Base-by-base conservation (phyloP, 2,888 invertebrate genomes). In the Tipula helvola region DNA sequence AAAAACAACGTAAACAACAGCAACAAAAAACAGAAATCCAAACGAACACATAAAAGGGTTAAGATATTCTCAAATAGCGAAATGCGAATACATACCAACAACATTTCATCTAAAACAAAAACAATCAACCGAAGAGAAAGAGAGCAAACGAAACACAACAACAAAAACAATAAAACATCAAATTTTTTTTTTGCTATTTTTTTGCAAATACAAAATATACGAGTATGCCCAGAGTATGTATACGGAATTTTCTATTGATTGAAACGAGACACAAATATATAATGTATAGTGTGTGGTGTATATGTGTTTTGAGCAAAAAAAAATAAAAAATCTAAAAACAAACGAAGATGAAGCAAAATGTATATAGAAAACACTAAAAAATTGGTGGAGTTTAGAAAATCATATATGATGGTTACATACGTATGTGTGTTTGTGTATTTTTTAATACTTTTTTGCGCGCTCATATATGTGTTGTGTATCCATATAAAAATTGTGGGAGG, bases 341-440 rank as follows among this genome's bases (percentile, higher is more conserved):
- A 71, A 71, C 28, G 28, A 71, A 57, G 28, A 71, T 71, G 71
- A 28, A 71, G 10, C 71, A 28, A 39, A 52, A 52, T 28, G 18
- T 28, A 71, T 12, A 71, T 28, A 71, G 28, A 8, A 71, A 71
- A 28, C 12, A 52, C 28, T 28, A 71, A 71, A 71, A 71, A 71
- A 71, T 71, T 71, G 71, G 71, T 71, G 71, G 71, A 71, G 71
- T 71, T 71, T 71, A 71, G 71, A 71, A 71, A 71, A 71, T 71
- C 71, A 71, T 71, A 71, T 71, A 71, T 71, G 10, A 10, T 52
- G 52, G n/a, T n/a, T n/a, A n/a, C n/a, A n/a, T 52, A n/a, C 28
- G 28, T 28, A 10, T 28, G 71, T 71, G 18, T 18, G 8, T 52
- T 8, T 28, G 8, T 71, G 10, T 28, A 71, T 71, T 18, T 12